Percentiles rank a stretch among this genome's conserved stretches.
Conservation (phyloP, 2,113 vertebrate genomes). For the Dascyllus trimaculatus region DNA sequence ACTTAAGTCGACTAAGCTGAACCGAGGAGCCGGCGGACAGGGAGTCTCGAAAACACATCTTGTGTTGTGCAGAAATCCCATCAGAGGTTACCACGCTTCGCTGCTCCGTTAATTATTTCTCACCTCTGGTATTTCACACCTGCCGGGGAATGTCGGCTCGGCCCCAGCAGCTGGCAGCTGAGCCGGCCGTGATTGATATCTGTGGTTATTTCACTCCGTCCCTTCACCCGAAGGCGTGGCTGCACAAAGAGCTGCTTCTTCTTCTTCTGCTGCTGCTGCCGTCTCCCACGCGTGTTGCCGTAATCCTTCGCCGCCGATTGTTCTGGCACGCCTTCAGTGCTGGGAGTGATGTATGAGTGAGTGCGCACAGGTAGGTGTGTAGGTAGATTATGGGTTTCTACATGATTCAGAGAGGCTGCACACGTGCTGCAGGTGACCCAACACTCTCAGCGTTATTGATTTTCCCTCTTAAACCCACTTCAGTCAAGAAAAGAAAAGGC, state of each 20-base stretch:
- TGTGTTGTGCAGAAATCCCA: constrained; percentile 7
- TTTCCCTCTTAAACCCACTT: constrained; percentile 27
- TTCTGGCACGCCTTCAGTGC: constrained; percentile 43
- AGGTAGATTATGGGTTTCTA: not conserved
- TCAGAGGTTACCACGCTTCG: constrained; percentile 32
- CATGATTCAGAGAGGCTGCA: not conserved
- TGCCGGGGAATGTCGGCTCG: constrained; percentile 46
- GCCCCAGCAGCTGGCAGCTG: constrained; percentile 47
- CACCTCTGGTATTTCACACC: constrained; percentile 69
- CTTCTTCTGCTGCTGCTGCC: constrained; percentile 12
- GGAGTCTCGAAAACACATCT: not conserved
- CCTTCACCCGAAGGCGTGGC: constrained; percentile 46
- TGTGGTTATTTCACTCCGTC: constrained; percentile 40
- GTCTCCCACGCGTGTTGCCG: constrained; percentile 34
- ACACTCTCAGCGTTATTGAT: constrained; percentile 41
- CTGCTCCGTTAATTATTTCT: constrained; percentile 65
- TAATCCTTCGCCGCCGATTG: constrained; percentile 30
- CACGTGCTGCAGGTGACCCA: not conserved
- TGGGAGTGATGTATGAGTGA: constrained; percentile 16
- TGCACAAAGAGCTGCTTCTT: constrained; percentile 53
- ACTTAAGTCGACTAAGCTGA: constrained; percentile 17
- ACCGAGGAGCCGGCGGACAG: not conserved
- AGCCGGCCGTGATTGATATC: constrained; percentile 63
- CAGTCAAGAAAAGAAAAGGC: constrained; percentile 12
- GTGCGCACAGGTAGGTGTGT: not conserved